Base-by-base conservation (phyloP, 2,113 vertebrate species). In the Gambusia affinis region DNA sequence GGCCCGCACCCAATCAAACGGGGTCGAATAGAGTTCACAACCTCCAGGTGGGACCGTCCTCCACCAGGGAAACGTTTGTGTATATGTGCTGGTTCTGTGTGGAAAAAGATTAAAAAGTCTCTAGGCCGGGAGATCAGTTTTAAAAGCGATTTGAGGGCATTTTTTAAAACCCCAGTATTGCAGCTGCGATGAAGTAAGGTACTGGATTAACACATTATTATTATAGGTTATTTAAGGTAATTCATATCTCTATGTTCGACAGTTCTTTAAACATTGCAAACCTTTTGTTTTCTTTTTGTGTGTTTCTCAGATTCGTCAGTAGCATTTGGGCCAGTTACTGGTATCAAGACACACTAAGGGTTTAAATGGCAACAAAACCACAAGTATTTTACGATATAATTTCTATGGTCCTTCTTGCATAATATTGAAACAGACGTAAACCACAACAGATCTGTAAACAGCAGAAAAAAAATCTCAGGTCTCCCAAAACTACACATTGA, bases 21-120 rank as follows among this genome's bases (percentile, higher is more conserved):
- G 95, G 97, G 97, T 98, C 97, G 96, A 95, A 87, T 91, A 94
- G 95, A 98, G 97, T 98, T 98, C 97, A 99, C 95, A 95, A 96
- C 95, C 95, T 96, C 96, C 97, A 98, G 97, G 97, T 98, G 97
- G 96, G 95, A 95, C 94, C 91, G 95, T 88, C 87, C 82, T 89
- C 87, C 78, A 67, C 83, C 78, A n/a, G 70, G 83, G 85, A 73
- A 73, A 72, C 67, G 79, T 83, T 54, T 80, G 76, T 79, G 70
- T 42, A 24, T 51, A 39, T 64, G 83, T 78, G 66, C 51, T 57
- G 22, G 5, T 6, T 63, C 64, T 39, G 47, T 47, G 78, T 51
- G n/a, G 22, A 12, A 24, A 72, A 61, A 72, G 12, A 14, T 3
- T 71, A 62, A 54, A 67, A 19, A 6, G 29, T 61, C 71, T 60